These are phyloP conservation scores for Cordilura impudica DNA, from an alignment of 2,888 invertebrate genomes.

Conservation along the genomic window DNA sequence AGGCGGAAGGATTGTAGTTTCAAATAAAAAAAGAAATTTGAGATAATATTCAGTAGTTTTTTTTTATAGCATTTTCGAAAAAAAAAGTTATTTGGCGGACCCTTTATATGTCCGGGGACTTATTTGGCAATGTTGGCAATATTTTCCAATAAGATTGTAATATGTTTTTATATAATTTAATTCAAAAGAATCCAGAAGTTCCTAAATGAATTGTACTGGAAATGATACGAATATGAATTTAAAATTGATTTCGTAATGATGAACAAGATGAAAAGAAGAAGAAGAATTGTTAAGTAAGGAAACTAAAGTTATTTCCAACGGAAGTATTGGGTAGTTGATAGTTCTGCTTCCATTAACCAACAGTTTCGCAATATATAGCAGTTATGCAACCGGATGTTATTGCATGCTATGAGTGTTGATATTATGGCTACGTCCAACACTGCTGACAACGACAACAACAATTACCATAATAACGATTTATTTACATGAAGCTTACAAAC, in stretches of 20 bases:
- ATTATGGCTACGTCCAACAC: not conserved
- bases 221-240: not conserved
- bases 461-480: not conserved
- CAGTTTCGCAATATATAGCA: conserved; percentile 12
- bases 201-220: not conserved
- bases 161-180: no score
- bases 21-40: no score
- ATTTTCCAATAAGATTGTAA: no score
- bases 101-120: no score
- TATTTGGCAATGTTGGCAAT: no score
- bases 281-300: conserved; percentile 30
- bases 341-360: conserved; percentile 7
- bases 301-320: conserved; percentile 40
- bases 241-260: not conserved
- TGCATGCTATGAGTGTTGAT: conserved; percentile 36
- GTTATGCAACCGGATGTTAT: conserved; percentile 51
- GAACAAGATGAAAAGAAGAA: not conserved
- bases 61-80: no score
- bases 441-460: not conserved
- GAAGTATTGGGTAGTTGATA: conserved; percentile 44
- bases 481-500: not conserved
- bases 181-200: not conserved
- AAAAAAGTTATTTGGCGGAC: no score
- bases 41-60: no score
- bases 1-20: no score